Percentiles rank a stretch among this genome's conserved stretches.
phyloP scores from a whole-genome alignment of 2,113 vertebrate genomes.

The Calonectris borealis region DNA sequence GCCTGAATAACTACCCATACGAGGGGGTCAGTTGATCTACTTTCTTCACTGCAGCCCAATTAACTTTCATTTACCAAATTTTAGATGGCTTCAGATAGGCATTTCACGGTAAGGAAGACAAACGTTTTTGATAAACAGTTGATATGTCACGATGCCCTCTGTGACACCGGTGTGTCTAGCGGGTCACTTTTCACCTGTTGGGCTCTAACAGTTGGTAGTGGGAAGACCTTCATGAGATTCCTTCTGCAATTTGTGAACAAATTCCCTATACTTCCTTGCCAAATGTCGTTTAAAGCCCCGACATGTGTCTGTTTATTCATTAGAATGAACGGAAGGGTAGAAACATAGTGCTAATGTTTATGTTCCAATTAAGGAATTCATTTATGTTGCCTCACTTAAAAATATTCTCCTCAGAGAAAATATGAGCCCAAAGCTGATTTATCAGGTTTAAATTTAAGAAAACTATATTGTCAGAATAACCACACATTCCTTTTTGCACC shows the following conservation, averaged over 20 bases:
- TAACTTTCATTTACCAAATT: not conserved
- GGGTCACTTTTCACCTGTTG: not conserved
- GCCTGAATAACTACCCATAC: not conserved
- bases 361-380: slow-evolving; percentile 8
- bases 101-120: not conserved
- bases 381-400: slow-evolving; percentile 13
- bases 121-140: not conserved
- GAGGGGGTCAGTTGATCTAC: not conserved
- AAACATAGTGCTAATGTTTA: slow-evolving; percentile 14
- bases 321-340: not conserved
- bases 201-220: not conserved
- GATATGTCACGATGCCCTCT: not conserved
- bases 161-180: not conserved
- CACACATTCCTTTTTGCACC: slow-evolving; percentile 56
- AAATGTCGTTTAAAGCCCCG: not conserved
- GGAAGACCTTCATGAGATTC: not conserved
- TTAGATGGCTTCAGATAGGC: not conserved
- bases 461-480: slow-evolving; percentile 61
- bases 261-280: not conserved
- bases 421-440: slow-evolving; percentile 17
- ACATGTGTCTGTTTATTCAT: not conserved
- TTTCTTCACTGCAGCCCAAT: not conserved
- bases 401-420: slow-evolving; percentile 28
- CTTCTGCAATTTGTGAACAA: not conserved
- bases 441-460: slow-evolving; percentile 62